phyloP scores from a whole-genome alignment of 2,797 vertebrate species.

The Notolepis coatsorum region DNA sequence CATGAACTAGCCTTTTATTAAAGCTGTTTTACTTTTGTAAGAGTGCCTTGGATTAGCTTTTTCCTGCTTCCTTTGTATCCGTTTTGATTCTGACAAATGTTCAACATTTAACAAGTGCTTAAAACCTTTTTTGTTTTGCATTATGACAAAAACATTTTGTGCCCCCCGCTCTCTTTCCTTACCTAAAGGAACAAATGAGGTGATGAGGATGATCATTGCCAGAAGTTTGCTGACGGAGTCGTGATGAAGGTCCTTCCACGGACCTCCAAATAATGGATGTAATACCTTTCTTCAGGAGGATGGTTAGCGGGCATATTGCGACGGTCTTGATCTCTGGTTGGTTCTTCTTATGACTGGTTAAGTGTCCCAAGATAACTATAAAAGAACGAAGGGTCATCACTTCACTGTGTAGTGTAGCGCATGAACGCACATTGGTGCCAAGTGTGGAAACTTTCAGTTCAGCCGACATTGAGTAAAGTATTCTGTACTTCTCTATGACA shows the following conservation, averaged over 20 bases:
- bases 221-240: constrained; percentile 86
- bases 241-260: constrained; percentile 41
- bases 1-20: too few species aligned
- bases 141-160: not conserved
- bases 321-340: constrained; percentile 24
- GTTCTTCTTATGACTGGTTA: constrained; percentile 26
- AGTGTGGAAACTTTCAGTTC: too few species aligned
- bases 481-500: too few species aligned
- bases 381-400: too few species aligned
- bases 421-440: too few species aligned
- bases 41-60: too few species aligned
- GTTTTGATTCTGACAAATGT: too few species aligned
- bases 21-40: too few species aligned
- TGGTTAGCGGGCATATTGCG: constrained; percentile 20
- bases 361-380: not conserved
- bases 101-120: too few species aligned
- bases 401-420: too few species aligned
- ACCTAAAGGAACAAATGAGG: constrained; percentile 92
- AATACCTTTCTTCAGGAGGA: not conserved
- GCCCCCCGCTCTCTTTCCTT: constrained; percentile 2
- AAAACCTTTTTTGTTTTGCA: not conserved
- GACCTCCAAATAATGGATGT: not conserved
- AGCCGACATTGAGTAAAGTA: too few species aligned
- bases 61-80: too few species aligned
- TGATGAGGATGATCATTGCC: constrained; percentile 97